A percentile compares a stretch with the other conserved stretches of the same genome.
Evolutionary conservation across 2,797 vertebrate genomes (phyloP).

Genomic region (Manis javanica): DNA sequence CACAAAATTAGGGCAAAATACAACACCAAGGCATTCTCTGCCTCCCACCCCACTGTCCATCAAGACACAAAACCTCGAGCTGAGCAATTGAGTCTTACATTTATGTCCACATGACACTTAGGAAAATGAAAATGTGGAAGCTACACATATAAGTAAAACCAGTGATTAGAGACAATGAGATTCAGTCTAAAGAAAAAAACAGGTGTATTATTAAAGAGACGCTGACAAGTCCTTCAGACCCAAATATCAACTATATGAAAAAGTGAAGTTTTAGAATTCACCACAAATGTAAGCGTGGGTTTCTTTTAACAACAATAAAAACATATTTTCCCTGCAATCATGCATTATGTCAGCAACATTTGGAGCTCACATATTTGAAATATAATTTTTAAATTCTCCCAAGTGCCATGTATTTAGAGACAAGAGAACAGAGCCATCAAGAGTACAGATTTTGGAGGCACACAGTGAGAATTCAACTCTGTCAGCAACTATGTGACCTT

Average conservation of each 20-base stretch:
- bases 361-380: conserved; percentile 55
- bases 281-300: conserved; percentile 27
- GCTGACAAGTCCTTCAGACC: conserved; percentile 52
- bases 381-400: conserved; percentile 37
- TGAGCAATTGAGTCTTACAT: conserved; percentile 72
- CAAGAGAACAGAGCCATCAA: background rate
- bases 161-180: conserved; percentile 81
- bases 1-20: conserved; percentile 76
- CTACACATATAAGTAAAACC: conserved; percentile 72
- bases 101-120: conserved; percentile 77
- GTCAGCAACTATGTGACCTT: background rate
- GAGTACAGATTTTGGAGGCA: background rate
- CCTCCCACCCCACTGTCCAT: conserved; percentile 62
- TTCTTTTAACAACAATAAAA: conserved; percentile 68
- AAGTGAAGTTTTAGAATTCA: conserved; percentile 49
- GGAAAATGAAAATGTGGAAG: conserved; percentile 76
- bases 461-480: background rate
- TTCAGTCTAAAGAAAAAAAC: conserved; percentile 64
- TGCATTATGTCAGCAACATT: conserved; percentile 58
- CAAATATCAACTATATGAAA: conserved; percentile 66
- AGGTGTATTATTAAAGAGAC: conserved; percentile 75
- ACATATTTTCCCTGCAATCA: conserved; percentile 36
- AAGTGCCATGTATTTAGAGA: background rate
- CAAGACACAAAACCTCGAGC: conserved; percentile 65
- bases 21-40: conserved; percentile 53